phyloP scores from a whole-genome alignment of 2,113 vertebrate genomes.

The Pelmatolapia mariae region DNA sequence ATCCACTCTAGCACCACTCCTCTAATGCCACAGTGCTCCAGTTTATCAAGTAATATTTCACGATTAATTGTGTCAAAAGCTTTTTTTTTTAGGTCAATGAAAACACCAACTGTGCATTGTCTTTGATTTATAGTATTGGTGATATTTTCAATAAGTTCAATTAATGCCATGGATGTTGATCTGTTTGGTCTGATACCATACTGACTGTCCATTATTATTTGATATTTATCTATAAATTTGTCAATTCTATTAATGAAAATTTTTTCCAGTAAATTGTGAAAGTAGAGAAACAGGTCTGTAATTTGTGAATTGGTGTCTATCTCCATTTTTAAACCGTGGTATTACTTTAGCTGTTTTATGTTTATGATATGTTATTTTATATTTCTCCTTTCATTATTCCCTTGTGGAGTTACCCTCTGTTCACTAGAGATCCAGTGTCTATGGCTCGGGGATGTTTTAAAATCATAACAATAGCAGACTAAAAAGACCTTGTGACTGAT shows the following conservation, averaged over 20 bases:
- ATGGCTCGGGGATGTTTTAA: background rate
- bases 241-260: accelerated
- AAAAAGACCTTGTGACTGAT: background rate
- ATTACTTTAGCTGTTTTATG: background rate
- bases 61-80: background rate
- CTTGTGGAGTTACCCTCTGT: background rate
- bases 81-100: background rate
- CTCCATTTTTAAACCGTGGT: background rate
- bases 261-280: background rate
- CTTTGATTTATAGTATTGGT: too few species aligned
- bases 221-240: too few species aligned
- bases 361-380: background rate
- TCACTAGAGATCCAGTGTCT: background rate
- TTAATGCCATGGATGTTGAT: too few species aligned
- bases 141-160: too few species aligned
- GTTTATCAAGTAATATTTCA: background rate
- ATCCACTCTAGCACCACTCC: background rate
- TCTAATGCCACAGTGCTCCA: accelerated
- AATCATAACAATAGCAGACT: background rate
- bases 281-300: background rate
- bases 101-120: too few species aligned
- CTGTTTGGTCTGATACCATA: too few species aligned
- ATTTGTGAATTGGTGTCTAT: background rate
- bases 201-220: too few species aligned
- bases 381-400: background rate